phyloP scores from a whole-genome alignment of 2,113 vertebrate species.

The Gnathochromis pfefferi region DNA sequence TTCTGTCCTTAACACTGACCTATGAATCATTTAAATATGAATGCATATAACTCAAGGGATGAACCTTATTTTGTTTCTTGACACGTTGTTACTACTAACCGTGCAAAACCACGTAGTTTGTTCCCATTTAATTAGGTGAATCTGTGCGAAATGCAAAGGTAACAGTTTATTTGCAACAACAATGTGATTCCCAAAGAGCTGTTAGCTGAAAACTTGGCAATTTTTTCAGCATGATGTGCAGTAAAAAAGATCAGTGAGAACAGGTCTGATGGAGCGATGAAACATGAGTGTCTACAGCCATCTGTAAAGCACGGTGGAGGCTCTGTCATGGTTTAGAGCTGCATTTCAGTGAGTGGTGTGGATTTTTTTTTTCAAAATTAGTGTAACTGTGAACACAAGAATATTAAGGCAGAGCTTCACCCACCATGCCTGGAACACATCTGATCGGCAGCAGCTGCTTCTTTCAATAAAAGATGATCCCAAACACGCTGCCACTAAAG shows the following conservation, averaged over 20 bases:
- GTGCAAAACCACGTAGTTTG: neutral
- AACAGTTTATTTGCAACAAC: neutral
- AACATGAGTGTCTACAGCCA: neutral
- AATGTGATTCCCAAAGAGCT: neutral
- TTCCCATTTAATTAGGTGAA: neutral
- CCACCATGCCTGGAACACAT: neutral
- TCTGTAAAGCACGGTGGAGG: neutral
- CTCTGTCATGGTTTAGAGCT: neutral
- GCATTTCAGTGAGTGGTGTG: neutral
- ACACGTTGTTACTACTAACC: neutral
- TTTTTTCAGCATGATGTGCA: neutral
- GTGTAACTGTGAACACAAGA: neutral
- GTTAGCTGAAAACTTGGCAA: fast-evolving
- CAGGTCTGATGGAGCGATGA: neutral
- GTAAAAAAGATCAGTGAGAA: neutral
- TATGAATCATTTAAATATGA: fast-evolving
- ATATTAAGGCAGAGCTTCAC: neutral
- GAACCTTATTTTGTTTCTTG: fast-evolving
- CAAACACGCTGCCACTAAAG: neutral
- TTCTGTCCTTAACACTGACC: neutral
- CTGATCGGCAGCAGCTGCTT: fast-evolving
- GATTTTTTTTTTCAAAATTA: neutral
- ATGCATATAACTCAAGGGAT: neutral
- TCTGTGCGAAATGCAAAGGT: neutral
- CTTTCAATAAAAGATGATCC: neutral